phyloP scores from a whole-genome alignment of 2,888 invertebrate species.

The Nephrotoma guestfalica region DNA sequence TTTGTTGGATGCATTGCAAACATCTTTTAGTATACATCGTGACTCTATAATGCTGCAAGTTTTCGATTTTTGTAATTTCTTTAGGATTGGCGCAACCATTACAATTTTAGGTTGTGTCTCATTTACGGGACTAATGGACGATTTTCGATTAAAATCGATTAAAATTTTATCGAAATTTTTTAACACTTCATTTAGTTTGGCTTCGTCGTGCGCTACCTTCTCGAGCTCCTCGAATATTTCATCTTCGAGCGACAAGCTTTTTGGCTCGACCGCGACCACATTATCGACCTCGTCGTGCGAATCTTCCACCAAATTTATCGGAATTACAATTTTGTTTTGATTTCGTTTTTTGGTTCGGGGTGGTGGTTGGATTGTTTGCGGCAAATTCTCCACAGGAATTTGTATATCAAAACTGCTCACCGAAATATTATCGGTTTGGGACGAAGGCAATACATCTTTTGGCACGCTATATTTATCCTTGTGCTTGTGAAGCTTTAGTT shows the following conservation, averaged over 20 bases:
- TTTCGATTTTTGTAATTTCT: conserved; percentile 46
- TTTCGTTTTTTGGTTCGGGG: conserved; percentile 2
- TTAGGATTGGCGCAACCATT: not conserved
- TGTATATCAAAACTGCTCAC: not conserved
- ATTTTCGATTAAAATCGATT: conserved; percentile 28
- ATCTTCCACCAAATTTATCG: not conserved
- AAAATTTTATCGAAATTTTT: conserved; percentile 40
- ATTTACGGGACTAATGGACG: not conserved
- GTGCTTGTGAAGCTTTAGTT: conserved; percentile 21
- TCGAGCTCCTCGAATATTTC: conserved; percentile 32
- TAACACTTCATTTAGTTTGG: conserved; percentile 35
- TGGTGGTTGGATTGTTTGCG: not conserved
- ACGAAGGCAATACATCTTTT: not conserved
- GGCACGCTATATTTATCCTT: conserved; percentile 11
- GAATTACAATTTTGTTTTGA: not conserved
- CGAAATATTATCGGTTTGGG: conserved; percentile 2
- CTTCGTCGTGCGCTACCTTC: conserved; percentile 31
- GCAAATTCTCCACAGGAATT: not conserved
- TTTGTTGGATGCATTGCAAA: not conserved
- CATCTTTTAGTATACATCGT: conserved; percentile 36
- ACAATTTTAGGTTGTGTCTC: not conserved
- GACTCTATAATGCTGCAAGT: conserved; percentile 57
- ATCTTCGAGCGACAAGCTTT: conserved; percentile 24
- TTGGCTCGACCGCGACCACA: not conserved
- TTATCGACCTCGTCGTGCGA: conserved; percentile 13